phyloP scores from a whole-genome alignment of 1,140 invertebrate species.

The Calliopsis andreniformis region DNA sequence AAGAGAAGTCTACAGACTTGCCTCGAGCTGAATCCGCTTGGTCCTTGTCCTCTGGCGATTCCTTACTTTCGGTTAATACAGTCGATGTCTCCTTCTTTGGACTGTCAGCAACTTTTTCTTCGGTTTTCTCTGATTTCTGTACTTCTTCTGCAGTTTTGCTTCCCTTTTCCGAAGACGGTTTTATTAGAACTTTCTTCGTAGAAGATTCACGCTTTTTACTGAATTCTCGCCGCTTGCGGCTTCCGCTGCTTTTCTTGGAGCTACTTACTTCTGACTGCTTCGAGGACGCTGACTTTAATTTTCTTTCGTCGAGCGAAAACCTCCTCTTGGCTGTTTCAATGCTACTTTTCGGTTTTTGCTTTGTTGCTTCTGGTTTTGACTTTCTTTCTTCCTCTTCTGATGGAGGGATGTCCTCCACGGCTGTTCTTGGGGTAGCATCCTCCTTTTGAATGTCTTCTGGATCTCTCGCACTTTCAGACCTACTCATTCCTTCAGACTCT shows the following conservation, averaged over 20 bases:
- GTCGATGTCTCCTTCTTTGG: neutral
- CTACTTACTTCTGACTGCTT: conserved; percentile 38
- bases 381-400: conserved; percentile 27
- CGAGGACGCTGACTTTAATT: conserved; percentile 29
- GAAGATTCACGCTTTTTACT: conserved; percentile 1
- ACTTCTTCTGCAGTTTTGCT: conserved; percentile 12
- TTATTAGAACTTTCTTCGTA: conserved; percentile 1
- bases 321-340: conserved; percentile 3
- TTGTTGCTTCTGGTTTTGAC: neutral
- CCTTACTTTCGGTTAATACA: neutral
- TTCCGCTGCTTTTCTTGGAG: conserved; percentile 22
- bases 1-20: conserved; percentile 67
- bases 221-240: conserved; percentile 17
- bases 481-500: conserved; percentile 32
- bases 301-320: conserved; percentile 24
- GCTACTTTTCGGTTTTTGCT: conserved; percentile 6
- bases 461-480: conserved; percentile 12
- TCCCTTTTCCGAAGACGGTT: neutral
- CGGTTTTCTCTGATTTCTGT: conserved; percentile 46
- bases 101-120: conserved; percentile 46
- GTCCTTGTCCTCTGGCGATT: conserved; percentile 36
- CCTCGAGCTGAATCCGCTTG: conserved; percentile 73
- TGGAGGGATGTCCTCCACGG: neutral
- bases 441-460: neutral
- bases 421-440: neutral